phyloP scores from a whole-genome alignment of 2,797 vertebrate species.

The Okamejei kenojei region DNA sequence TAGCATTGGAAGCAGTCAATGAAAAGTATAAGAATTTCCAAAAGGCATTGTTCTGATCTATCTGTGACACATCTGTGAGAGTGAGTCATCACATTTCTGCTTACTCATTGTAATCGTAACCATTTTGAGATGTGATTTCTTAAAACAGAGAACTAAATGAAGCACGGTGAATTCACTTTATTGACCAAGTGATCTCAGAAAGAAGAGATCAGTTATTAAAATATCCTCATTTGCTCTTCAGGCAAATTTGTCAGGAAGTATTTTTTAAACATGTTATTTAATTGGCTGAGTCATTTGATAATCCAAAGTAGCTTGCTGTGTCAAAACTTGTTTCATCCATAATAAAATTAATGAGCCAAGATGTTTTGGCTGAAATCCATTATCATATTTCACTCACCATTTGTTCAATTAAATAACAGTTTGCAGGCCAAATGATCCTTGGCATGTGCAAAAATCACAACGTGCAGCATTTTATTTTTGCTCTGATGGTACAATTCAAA shows the following conservation, averaged over 20 bases:
- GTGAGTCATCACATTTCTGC: slow-evolving; percentile 24
- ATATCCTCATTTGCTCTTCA: not conserved
- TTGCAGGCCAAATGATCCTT: not conserved
- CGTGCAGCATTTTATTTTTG: not conserved
- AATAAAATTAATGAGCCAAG: not conserved
- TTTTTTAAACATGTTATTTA: not conserved
- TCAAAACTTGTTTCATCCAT: slow-evolving; percentile 3
- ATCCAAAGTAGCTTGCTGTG: not conserved
- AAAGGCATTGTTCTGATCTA: not conserved
- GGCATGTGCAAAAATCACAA: not conserved
- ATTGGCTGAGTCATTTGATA: not conserved
- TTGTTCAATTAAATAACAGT: not conserved
- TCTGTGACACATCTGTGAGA: too few relatives aligned
- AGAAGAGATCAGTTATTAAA: not conserved
- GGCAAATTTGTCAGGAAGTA: not conserved
- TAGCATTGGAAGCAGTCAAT: not conserved
- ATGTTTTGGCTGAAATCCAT: not conserved
- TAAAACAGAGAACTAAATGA: not conserved
- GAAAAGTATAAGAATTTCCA: not conserved
- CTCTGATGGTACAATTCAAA: not conserved
- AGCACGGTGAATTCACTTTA: not conserved
- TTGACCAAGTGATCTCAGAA: not conserved
- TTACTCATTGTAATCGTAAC: not conserved
- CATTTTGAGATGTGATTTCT: not conserved
- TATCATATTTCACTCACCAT: not conserved